Conservation (phyloP, 2,797 vertebrate species). For the Schizopygopsis malacanthus region DNA sequence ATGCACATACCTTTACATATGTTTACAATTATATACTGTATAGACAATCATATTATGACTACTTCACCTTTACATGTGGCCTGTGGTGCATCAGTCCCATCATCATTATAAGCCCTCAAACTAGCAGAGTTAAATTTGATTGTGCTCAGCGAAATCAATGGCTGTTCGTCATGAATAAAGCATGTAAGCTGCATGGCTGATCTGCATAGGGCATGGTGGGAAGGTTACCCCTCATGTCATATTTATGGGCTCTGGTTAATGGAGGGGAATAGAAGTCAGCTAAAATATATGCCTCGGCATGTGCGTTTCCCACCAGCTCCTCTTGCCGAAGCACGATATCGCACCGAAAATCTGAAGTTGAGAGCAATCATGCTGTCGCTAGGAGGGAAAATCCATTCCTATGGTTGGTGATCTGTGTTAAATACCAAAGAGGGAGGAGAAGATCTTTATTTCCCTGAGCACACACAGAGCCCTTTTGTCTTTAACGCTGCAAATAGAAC, state of each 20-base stretch:
- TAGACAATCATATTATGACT: background rate
- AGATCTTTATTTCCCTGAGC: constrained; percentile 29
- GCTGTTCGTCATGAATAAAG: constrained; percentile 37
- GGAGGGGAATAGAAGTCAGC: constrained; percentile 31
- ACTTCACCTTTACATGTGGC: background rate
- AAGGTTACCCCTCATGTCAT: constrained; percentile 41
- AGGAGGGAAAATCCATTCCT: constrained; percentile 25
- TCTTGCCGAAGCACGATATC: background rate
- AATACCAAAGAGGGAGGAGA: constrained; percentile 18
- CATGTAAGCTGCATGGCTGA: constrained; percentile 16
- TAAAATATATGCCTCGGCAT: constrained; percentile 7
- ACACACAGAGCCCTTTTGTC: constrained; percentile 34
- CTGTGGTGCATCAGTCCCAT: background rate
- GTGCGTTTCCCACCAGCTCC: background rate
- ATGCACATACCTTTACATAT: background rate
- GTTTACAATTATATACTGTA: background rate
- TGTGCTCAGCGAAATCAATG: background rate
- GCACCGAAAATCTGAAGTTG: constrained; percentile 1
- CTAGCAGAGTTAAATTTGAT: background rate
- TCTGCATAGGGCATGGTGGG: constrained; percentile 48
- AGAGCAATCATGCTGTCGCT: constrained; percentile 18
- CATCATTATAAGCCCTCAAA: constrained; percentile 14
- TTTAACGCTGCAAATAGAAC: background rate
- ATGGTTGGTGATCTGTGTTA: constrained; percentile 32
- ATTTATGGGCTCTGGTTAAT: constrained; percentile 48